Conservation (phyloP, 1,140 invertebrate species). For the Cepaea nemoralis region DNA sequence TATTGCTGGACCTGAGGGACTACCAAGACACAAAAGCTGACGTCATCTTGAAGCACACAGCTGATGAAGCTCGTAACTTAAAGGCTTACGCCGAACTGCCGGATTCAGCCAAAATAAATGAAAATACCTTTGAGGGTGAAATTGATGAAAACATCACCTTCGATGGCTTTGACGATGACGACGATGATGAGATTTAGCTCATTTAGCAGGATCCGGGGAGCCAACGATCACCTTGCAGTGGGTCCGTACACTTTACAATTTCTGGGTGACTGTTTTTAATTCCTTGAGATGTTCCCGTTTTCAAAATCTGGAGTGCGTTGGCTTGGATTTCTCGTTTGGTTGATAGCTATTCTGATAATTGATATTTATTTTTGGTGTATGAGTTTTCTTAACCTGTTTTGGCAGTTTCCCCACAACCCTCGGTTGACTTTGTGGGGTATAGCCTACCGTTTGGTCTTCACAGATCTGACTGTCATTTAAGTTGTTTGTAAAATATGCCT, state of each 20-base stretch:
- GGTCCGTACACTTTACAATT: background rate
- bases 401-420: too few relatives aligned
- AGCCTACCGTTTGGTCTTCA: too few relatives aligned
- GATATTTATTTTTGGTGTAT: too few relatives aligned
- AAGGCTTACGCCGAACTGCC: slow-evolving; percentile 99
- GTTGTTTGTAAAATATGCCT: too few relatives aligned
- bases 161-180: slow-evolving; percentile 77
- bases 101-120: slow-evolving; percentile 78
- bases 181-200: slow-evolving; percentile 67
- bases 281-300: background rate
- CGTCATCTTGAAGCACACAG: slow-evolving; percentile 99
- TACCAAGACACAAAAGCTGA: slow-evolving; percentile 99
- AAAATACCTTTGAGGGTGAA: slow-evolving; percentile 64
- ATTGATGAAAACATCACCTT: slow-evolving; percentile 77
- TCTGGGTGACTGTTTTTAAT: background rate
- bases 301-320: background rate
- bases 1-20: slow-evolving; percentile 93
- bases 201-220: background rate
- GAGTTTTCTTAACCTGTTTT: too few relatives aligned
- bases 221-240: background rate
- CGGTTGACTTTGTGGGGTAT: too few relatives aligned
- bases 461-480: too few relatives aligned
- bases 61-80: slow-evolving; percentile 97
- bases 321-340: background rate
- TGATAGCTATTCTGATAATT: too few relatives aligned